Conservation (phyloP, 2,797 vertebrate species). For the Tapirus indicus region DNA sequence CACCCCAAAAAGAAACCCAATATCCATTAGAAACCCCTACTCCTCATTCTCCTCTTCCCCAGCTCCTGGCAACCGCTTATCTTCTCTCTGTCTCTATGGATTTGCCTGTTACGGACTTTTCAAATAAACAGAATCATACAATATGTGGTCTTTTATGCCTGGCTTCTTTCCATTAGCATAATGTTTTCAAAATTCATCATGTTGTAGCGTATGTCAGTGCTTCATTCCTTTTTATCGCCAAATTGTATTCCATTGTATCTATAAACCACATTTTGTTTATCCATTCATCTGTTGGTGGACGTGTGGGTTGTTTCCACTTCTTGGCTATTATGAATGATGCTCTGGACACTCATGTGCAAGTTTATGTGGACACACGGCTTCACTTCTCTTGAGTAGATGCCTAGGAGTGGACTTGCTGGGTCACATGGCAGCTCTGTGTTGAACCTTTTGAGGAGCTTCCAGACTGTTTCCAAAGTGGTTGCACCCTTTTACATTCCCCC, state of each 20-base stretch:
- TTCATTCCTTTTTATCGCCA: background rate
- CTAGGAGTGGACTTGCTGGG: background rate
- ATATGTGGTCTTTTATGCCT: background rate
- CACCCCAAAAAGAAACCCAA: background rate
- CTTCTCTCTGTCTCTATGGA: background rate
- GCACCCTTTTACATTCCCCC: accelerated
- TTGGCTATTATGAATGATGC: background rate
- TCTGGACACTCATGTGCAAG: no score
- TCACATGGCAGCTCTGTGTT: accelerated
- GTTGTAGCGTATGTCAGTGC: accelerated
- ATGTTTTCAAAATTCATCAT: background rate
- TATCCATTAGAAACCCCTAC: accelerated
- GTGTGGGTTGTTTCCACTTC: background rate
- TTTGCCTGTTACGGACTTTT: background rate
- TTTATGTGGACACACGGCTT: background rate
- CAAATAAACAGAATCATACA: background rate
- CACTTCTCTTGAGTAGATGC: background rate
- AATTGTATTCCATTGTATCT: background rate
- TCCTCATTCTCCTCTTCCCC: accelerated
- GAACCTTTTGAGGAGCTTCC: background rate
- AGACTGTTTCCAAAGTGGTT: background rate
- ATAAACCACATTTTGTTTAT: background rate
- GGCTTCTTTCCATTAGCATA: background rate
- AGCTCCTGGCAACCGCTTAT: background rate
- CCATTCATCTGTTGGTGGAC: background rate